phyloP scores from a whole-genome alignment of 2,113 vertebrate genomes.

The Helogale parvula region DNA sequence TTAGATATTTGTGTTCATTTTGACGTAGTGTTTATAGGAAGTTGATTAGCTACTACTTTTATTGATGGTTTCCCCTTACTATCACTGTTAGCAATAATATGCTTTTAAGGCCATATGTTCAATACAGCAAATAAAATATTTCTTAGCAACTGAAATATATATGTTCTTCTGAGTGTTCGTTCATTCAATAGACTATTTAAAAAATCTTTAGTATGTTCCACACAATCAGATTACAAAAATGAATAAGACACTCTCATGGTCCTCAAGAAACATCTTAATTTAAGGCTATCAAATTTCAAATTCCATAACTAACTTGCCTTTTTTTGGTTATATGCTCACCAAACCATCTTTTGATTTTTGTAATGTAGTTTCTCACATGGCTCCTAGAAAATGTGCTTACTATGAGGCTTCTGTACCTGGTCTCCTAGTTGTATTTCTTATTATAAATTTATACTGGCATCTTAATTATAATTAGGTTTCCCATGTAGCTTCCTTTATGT shows the following conservation, averaged over 20 bases:
- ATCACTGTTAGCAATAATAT: not conserved
- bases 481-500: constrained; percentile 7
- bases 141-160: not conserved
- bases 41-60: not conserved
- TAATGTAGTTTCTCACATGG: not conserved
- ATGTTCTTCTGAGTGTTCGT: not conserved
- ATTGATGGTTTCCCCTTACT: not conserved
- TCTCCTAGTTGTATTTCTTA: not conserved
- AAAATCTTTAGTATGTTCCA: not conserved
- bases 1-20: constrained; percentile 3
- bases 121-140: constrained; percentile 9
- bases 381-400: not conserved
- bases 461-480: constrained; percentile 55
- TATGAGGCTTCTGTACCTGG: not conserved
- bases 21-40: not conserved
- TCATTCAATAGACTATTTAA: not conserved
- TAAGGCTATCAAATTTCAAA: not conserved
- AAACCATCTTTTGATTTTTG: not conserved
- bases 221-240: not conserved
- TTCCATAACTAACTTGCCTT: constrained; percentile 24
- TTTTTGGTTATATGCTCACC: constrained; percentile 12
- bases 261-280: not conserved
- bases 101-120: constrained; percentile 6
- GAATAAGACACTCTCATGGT: not conserved
- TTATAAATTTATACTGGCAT: not conserved